Evolutionary conservation across 2,888 invertebrate species (phyloP).

Genomic region (Pardosa pseudoannulata): DNA sequence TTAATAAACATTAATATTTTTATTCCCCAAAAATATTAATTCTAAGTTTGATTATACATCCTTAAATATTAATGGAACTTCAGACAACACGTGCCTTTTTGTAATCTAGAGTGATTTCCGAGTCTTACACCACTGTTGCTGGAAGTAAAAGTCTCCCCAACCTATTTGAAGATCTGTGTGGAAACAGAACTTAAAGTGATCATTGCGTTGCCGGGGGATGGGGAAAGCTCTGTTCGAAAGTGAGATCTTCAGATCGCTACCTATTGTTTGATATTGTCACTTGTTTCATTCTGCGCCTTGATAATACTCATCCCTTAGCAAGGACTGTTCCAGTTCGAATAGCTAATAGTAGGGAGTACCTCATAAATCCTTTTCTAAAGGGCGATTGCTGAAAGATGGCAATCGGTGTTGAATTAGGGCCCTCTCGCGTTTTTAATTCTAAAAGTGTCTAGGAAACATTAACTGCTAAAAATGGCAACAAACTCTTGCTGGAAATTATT

Average conservation of each 20-base stretch:
- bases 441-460: too few relatives aligned
- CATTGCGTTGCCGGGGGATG: background rate
- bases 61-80: too few relatives aligned
- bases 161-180: background rate
- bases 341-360: background rate
- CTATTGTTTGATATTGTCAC: background rate
- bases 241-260: background rate
- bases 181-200: constrained; percentile 7
- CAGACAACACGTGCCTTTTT: too few relatives aligned
- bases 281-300: background rate
- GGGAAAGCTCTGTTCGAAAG: background rate
- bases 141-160: background rate
- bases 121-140: background rate
- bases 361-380: background rate
- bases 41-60: too few relatives aligned
- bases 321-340: background rate
- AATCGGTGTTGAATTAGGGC: background rate
- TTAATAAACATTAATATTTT: too few relatives aligned
- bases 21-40: too few relatives aligned
- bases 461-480: too few relatives aligned
- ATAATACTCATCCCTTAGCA: background rate
- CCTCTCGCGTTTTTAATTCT: too few relatives aligned
- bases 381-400: background rate
- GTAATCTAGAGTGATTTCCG: too few relatives aligned
- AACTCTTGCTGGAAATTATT: too few relatives aligned